Base-by-base conservation (phyloP, 2,797 vertebrate species). In the Saxicola maurus region DNA sequence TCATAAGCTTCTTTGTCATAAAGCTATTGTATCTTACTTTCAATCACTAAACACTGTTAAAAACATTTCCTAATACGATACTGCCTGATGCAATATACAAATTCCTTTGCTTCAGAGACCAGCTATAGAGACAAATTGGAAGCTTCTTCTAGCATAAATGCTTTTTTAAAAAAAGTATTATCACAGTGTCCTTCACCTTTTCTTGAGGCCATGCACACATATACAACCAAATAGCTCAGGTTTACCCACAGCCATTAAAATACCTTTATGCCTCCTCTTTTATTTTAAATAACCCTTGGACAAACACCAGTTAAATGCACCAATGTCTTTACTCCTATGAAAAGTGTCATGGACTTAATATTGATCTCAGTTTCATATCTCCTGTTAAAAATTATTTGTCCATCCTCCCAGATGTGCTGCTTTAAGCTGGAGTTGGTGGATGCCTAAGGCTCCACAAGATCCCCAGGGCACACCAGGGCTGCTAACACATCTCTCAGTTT, bases 1-100 rank as follows among this genome's bases (percentile, higher is more conserved):
- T 95, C 94, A 74, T 95, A 91, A 94, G 88, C 83, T 93, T 91
- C 94, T 95, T 96, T 96, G 94, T 92, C 83, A 89, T 69, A 94
- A 95, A 94, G 90, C 77, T 73, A 82, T 94, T 89, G 68, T 87
- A 81, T 92, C 93, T 96, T 96, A 84, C 82, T 94, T 97, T 95
- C 92, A 93, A 93, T 96, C 90, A 84, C 90, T 96, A 88, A 95
- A 93, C 79, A 89, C 89, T 59, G 90, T 93, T 95, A 89, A 95
- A 96, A 97, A 91, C 61, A 62, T 90, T 94, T 88, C 62, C 85
- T 86, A 95, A 85, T 91, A 93, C 16, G 51, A 46, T 80, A 62
- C 62, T 3, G 40, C 80, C 87, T 93, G 71, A 59, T 81, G 55
- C 66, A 89, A 51, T 37, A 17, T 57, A 74, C 30, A 89, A 85